Evolutionary conservation across 2,888 invertebrate genomes (phyloP), one percentile per base, ranked within the genome.

Genomic region (Cryptophagus acutangulus): DNA sequence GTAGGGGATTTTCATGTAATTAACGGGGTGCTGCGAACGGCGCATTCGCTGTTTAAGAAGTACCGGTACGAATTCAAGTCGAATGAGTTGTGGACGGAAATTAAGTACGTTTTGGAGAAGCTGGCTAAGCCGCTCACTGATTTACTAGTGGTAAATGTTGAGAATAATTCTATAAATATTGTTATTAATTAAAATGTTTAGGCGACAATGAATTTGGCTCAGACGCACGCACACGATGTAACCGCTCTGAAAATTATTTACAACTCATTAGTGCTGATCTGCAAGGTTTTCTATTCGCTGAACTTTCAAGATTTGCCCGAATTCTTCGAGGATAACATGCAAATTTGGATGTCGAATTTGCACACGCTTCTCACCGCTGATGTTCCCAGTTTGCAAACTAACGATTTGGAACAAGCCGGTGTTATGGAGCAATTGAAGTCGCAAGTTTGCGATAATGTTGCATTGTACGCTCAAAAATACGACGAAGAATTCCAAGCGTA

Each of bases 301-400:
- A 99, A 97, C 70, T 90, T 84, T 52, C 99, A 99, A 76, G 99
- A 99, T 70, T 72, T 99, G 54, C 99, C 99, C 0, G 99, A 99
- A 72, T 96, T 91, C 73, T 99, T 99, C 66, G 99, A 99, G 70
- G 97, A 99, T 65, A 94, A 96, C 67, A 94, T 99, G 86, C 74
- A 75, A 14, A 78, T 77, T 0, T 99, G 99, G 97, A 97, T 99
- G 95, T 78, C 80, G 0, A 82, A 91, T 59, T 87, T 97, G 55
- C 81, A 91, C 36, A 79, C 78, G 17, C 73, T 99, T 18, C 74
- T 99, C 20, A 84, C 81, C 41, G 74, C 76, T 0, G 84, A 93
- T 67, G 87, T 91, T 25, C 80, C 84, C 1, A 73, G 80, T 17
- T 72, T 95, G 44, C 80, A 84, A 58, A 83, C 84, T 9, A 72